Conservation (phyloP, 2,888 invertebrate genomes). For the Limnephilus auricula region DNA sequence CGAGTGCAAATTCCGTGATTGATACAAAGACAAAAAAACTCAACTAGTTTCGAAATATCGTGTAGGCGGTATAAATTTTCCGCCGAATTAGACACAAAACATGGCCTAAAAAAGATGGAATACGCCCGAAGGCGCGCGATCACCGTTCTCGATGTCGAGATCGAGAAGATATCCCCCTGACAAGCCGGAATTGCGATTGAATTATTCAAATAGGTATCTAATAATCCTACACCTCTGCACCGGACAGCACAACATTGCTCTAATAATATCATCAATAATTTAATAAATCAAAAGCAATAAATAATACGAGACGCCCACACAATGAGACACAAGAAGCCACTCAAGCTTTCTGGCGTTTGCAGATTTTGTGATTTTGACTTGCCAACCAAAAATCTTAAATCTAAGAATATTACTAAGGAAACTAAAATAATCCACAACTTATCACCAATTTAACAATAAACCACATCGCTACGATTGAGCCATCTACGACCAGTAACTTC, state of each 20-base stretch:
- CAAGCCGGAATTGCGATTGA: conserved; percentile 38
- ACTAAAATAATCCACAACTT: neutral
- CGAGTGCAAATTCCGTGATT: conserved; percentile 53
- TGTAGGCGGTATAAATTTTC: conserved; percentile 58
- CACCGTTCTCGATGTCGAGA: conserved; percentile 24
- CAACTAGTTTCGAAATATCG: conserved; percentile 31
- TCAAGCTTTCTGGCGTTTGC: neutral
- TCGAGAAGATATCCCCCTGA: conserved; percentile 27
- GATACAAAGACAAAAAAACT: conserved; percentile 47
- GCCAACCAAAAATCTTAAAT: neutral
- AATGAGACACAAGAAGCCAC: neutral
- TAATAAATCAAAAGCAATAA: conserved; percentile 18
- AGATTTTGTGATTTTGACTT: neutral
- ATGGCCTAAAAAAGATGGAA: conserved; percentile 9
- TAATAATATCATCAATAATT: conserved; percentile 28
- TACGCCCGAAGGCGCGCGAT: conserved; percentile 35
- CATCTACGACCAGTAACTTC: neutral
- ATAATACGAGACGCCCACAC: neutral
- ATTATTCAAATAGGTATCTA: conserved; percentile 41
- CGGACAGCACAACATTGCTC: conserved; percentile 11
- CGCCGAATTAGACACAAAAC: conserved; percentile 46
- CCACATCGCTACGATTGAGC: neutral
- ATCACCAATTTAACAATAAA: neutral
- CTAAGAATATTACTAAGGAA: too few species aligned
- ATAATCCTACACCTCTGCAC: conserved; percentile 29